Conservation (phyloP, 1,140 invertebrate species). For the Hetaerina americana region DNA sequence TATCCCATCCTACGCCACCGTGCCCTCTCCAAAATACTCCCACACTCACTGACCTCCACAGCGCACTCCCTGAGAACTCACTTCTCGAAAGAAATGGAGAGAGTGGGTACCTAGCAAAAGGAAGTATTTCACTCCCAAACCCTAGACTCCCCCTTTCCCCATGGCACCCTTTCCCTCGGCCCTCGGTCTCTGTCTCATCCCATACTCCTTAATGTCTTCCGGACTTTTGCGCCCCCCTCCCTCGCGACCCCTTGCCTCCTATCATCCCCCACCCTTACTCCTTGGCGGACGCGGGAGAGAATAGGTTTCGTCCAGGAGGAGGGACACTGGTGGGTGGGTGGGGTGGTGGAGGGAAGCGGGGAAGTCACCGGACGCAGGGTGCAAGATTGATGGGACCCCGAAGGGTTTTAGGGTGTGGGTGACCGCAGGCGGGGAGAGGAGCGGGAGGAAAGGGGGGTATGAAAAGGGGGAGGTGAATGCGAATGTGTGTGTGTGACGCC, state of each 20-base stretch:
- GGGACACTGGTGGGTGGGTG: not conserved
- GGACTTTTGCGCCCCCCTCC: not conserved
- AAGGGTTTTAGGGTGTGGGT: not conserved
- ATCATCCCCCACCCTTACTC: too few relatives aligned
- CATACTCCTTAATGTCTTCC: not conserved
- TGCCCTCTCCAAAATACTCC: too few relatives aligned
- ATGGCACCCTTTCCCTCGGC: too few relatives aligned
- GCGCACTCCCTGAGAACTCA: too few relatives aligned
- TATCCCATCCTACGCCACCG: too few relatives aligned
- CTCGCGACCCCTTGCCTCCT: too few relatives aligned
- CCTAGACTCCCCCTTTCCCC: too few relatives aligned
- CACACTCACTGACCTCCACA: too few relatives aligned
- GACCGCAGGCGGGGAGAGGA: not conserved
- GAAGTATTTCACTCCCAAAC: too few relatives aligned
- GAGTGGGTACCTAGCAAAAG: not conserved
- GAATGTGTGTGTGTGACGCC: not conserved
- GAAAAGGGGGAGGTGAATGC: too few relatives aligned
- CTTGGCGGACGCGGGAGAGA: not conserved
- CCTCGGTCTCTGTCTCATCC: not conserved
- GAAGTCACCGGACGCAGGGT: not conserved
- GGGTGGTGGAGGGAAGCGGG: too few relatives aligned
- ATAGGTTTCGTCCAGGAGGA: not conserved
- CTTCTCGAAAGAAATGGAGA: too few relatives aligned
- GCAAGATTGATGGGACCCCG: not conserved
- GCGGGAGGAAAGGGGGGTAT: not conserved